These are phyloP conservation scores for Centropus unirufus DNA, from an alignment of 2,113 vertebrate species.

Conservation along the genomic window DNA sequence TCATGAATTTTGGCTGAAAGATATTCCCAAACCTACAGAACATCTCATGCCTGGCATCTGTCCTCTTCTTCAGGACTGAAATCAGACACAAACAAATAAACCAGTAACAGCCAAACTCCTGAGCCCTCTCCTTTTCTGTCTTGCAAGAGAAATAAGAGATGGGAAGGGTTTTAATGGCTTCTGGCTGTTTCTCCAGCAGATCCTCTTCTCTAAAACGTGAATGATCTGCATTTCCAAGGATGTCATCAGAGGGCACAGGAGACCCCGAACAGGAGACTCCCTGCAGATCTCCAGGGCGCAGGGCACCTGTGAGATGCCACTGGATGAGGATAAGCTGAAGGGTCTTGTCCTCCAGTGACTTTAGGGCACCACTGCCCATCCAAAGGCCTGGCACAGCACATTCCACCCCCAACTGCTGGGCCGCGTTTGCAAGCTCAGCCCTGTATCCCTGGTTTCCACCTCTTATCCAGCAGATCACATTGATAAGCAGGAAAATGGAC, in stretches of 20 bases:
- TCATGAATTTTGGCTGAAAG: neutral
- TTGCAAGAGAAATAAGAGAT: neutral
- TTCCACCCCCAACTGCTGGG: neutral
- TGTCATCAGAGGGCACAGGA: neutral
- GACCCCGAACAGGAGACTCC: neutral
- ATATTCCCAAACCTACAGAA: neutral
- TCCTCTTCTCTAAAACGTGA: neutral
- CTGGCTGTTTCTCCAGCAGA: neutral
- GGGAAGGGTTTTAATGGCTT: neutral
- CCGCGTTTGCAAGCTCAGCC: neutral
- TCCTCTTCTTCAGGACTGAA: neutral
- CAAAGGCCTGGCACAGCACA: neutral
- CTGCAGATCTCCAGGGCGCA: neutral
- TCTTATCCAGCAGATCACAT: neutral
- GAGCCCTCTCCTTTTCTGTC: neutral
- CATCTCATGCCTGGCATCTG: neutral
- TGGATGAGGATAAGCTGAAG: neutral
- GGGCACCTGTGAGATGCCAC: neutral
- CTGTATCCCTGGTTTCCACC: neutral
- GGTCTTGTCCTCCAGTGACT: neutral
- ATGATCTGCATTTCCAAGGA: neutral
- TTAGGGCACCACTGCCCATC: neutral
- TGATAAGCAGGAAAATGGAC: neutral
- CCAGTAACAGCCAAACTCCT: neutral
- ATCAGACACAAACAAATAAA: neutral